Percentiles rank a stretch among this genome's conserved stretches.
These are phyloP conservation scores for Syncerus caffer DNA, from an alignment of 2,797 vertebrate species.

Conservation along the genomic window DNA sequence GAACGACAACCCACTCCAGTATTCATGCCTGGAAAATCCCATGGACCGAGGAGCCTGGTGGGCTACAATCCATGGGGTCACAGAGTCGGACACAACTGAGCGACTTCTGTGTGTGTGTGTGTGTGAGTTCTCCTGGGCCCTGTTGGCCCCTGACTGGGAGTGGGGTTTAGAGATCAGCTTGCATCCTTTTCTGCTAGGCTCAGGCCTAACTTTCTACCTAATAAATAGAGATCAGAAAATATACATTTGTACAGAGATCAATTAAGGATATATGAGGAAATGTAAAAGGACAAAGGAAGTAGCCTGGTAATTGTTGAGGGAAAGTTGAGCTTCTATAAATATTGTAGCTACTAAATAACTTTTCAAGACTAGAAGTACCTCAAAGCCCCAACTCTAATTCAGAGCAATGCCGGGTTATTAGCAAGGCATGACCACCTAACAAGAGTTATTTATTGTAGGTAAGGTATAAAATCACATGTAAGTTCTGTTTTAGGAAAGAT, in stretches of 20 bases:
- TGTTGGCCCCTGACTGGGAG: neutral
- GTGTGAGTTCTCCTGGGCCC: neutral
- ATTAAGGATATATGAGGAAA: neutral
- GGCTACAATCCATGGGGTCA: too few relatives aligned
- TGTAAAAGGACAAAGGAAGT: neutral
- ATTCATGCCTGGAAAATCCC: too few relatives aligned
- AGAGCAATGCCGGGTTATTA: neutral
- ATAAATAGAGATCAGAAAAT: neutral
- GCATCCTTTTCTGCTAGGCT: neutral
- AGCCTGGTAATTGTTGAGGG: neutral
- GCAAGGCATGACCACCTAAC: neutral
- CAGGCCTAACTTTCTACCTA: neutral
- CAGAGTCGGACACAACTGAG: too few relatives aligned
- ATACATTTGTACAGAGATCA: neutral
- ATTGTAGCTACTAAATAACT: neutral
- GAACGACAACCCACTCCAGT: neutral
- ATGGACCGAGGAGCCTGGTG: too few relatives aligned
- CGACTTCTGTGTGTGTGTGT: too few relatives aligned
- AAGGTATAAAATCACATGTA: neutral
- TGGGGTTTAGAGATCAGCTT: neutral
- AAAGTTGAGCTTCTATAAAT: neutral
- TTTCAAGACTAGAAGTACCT: neutral
- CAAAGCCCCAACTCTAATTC: neutral
- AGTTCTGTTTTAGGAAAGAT: neutral
- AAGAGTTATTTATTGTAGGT: neutral